phyloP scores from a whole-genome alignment of 2,113 vertebrate species.

The Thamnaconus septentrionalis region DNA sequence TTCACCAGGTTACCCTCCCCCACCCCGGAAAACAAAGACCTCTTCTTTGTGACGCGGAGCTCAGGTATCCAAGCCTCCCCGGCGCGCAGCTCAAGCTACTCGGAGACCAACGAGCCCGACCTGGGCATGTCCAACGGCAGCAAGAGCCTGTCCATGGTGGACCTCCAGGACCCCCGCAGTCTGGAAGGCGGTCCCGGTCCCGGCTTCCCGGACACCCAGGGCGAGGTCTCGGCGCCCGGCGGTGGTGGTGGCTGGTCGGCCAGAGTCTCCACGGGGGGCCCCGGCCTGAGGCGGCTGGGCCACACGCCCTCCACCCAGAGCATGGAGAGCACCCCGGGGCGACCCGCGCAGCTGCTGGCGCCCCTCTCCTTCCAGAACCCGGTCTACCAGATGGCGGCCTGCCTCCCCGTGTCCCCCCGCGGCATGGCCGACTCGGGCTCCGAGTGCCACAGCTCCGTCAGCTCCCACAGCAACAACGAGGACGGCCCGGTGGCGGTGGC shows the following conservation, averaged over 20 bases:
- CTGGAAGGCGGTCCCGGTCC: constrained; percentile 81
- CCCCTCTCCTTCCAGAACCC: constrained; percentile 98
- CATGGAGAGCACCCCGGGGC: constrained; percentile 81
- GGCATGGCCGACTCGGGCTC: constrained; percentile 91
- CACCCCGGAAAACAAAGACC: constrained; percentile 99
- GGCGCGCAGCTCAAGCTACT: constrained; percentile 97
- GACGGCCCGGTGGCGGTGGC: constrained; percentile 72
- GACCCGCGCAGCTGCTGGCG: constrained; percentile 88
- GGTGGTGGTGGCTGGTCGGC: constrained; percentile 78
- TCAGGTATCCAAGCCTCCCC: constrained; percentile 94
- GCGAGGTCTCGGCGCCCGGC: constrained; percentile 50
- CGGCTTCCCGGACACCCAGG: constrained; percentile 50
- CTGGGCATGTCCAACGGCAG: constrained; percentile 91
- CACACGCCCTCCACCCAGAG: constrained; percentile 83
- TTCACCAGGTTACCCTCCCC: constrained; percentile 98
- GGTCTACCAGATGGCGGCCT: constrained; percentile 97
- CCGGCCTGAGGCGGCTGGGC: constrained; percentile 82
- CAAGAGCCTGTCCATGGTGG: constrained; percentile 98
- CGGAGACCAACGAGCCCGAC: constrained; percentile 95
- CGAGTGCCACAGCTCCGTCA: constrained; percentile 96
- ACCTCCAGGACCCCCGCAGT: constrained; percentile 91
- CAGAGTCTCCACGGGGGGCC: constrained; percentile 78
- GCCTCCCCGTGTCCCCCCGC: constrained; percentile 89
- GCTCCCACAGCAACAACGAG: constrained; percentile 97
- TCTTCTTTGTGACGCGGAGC: constrained; percentile 98